Conservation (phyloP, 2,113 vertebrate species). For the Myrmecophaga tridactyla region DNA sequence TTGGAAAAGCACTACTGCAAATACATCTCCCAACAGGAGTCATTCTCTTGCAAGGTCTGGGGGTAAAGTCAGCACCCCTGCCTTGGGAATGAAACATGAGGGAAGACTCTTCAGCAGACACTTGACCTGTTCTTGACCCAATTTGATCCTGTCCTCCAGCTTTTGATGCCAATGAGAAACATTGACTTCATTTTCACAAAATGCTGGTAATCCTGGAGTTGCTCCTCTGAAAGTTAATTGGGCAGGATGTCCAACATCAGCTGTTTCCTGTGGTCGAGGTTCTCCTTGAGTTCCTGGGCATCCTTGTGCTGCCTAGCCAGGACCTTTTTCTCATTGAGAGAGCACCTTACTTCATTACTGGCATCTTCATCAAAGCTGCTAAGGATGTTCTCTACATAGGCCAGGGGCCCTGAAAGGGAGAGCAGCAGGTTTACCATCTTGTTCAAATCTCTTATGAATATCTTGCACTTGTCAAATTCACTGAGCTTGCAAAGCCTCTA, state of each 20-base stretch:
- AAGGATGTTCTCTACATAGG: constrained; percentile 88
- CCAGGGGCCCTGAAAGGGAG: constrained; percentile 90
- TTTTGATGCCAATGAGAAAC: constrained; percentile 89
- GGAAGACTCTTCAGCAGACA: constrained; percentile 88
- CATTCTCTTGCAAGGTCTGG: no score
- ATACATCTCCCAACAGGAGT: not conserved
- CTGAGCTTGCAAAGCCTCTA: constrained; percentile 89
- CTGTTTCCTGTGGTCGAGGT: constrained; percentile 90
- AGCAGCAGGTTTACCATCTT: constrained; percentile 93
- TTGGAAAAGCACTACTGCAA: constrained; percentile 69
- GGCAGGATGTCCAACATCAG: constrained; percentile 88
- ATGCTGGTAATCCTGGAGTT: constrained; percentile 89
- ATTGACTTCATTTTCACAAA: constrained; percentile 90
- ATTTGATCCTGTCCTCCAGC: constrained; percentile 90
- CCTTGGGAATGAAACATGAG: not conserved
- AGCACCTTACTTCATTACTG: constrained; percentile 85
- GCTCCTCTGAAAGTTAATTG: constrained; percentile 83
- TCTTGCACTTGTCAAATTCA: constrained; percentile 92
- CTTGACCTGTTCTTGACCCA: constrained; percentile 88
- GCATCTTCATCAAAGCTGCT: constrained; percentile 79
- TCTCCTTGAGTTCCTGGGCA: constrained; percentile 93
- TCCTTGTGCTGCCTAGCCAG: constrained; percentile 91
- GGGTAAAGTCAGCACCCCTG: constrained; percentile 45
- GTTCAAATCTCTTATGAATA: constrained; percentile 93
- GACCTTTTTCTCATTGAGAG: constrained; percentile 88